Evolutionary conservation across 2,113 vertebrate genomes (phyloP), one percentile per base, ranked within the genome.

Genomic region (Sciurus niger): DNA sequence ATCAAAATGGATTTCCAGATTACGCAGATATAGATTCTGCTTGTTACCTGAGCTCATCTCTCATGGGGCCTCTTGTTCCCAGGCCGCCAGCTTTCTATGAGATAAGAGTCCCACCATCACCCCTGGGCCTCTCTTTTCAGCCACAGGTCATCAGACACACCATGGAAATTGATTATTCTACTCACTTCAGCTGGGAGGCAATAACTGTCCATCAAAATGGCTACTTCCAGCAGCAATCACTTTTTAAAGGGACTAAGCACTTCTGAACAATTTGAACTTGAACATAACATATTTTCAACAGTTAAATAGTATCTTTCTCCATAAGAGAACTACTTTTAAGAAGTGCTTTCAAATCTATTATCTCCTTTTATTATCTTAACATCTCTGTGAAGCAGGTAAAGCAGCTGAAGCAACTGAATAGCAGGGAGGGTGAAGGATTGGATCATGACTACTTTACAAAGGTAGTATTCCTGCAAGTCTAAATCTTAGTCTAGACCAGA

Each of bases 161-260:
- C 92, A 58, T 32, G 60, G 94, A 96, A 97, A 97, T 77, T 84
- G 96, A 98, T 97, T 94, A 92, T 92, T 92, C 90, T 89, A 60
- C 95, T 96, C 96, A 77, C 58, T 97, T 92, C 84, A 70, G 65
- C 87, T 92, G 40, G 84, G 86, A 95, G 89, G 93, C 82, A 86
- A 28, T 97, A 97, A 96, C 96, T 96, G 90, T 95, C 95, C 63
- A 34, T 97, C 96, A 93, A 97, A 97, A 97, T 32, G 58, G 84
- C 92, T 87, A 60, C 55, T 84, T 92, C 84, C 83, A 34, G 65
- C 43, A 86, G 82, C 95, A 87, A 96, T 95, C 96, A 85, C 84
- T 43, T 94, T 89, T 93, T 87, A 84, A 95, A 96, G 86, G 73
- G 76, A 96, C 76, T 55, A 60, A 92, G 92, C 86, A 90, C 95